Percentiles rank a stretch among this genome's conserved stretches.
These are phyloP conservation scores for Panthera uncia DNA, from an alignment of 2,113 vertebrate species.

Conservation along the genomic window DNA sequence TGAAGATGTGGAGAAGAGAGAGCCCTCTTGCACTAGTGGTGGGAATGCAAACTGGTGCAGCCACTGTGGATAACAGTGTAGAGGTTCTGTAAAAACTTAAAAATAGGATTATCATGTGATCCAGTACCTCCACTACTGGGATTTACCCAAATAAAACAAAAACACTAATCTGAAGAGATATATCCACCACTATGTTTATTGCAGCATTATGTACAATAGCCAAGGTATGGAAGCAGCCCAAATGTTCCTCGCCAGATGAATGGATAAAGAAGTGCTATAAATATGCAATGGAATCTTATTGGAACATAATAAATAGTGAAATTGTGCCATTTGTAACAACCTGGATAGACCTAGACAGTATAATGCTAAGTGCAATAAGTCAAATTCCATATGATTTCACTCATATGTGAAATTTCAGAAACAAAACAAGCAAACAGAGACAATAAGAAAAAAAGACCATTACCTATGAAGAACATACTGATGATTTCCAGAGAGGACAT, in stretches of 20 bases:
- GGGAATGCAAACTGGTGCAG: not conserved
- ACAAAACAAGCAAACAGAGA: not conserved
- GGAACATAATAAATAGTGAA: not conserved
- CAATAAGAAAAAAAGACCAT: not conserved
- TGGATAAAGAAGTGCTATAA: not conserved
- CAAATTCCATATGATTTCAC: not conserved
- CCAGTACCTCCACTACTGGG: not conserved
- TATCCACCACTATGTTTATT: not conserved
- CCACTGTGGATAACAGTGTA: not conserved
- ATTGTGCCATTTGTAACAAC: not conserved
- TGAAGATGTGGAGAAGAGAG: not conserved
- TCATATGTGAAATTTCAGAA: not conserved
- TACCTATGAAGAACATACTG: not conserved
- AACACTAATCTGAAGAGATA: not conserved
- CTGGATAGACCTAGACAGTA: not conserved
- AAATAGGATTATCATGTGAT: not conserved
- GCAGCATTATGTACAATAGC: not conserved
- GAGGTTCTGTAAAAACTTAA: not conserved
- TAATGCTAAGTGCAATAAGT: not conserved
- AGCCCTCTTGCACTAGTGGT: not conserved
- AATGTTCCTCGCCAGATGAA: not conserved
- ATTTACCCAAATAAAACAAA: not conserved
- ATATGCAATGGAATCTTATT: not conserved
- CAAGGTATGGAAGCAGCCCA: not conserved
- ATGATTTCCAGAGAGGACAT: not conserved